Conservation (phyloP, 1,140 invertebrate species). For the Sycophaga agraensis region DNA sequence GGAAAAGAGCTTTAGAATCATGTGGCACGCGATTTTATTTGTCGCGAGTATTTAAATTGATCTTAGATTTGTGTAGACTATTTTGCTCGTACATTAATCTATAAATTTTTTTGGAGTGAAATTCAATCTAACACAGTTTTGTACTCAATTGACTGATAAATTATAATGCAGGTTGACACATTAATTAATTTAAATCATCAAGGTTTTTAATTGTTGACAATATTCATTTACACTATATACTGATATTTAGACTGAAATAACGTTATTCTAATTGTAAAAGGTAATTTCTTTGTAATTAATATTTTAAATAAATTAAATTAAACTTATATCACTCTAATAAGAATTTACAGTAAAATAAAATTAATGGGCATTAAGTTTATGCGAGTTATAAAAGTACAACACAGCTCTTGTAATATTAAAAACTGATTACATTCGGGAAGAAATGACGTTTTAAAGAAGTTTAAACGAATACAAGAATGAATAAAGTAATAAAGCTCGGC, state of each 20-base stretch:
- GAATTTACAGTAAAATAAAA: background rate
- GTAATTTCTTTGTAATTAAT: too few species aligned
- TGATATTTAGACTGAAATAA: too few species aligned
- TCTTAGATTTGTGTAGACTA: background rate
- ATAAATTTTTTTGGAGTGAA: conserved; percentile 14
- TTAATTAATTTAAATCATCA: too few species aligned
- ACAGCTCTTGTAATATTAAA: background rate
- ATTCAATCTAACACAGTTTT: conserved; percentile 16
- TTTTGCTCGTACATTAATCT: background rate
- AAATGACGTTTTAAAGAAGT: background rate
- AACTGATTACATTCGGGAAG: background rate
- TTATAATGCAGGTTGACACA: too few species aligned
- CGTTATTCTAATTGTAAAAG: background rate
- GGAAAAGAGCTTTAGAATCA: background rate
- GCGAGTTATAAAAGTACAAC: background rate
- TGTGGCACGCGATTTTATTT: conserved; percentile 1
- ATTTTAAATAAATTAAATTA: background rate
- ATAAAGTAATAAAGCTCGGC: conserved; percentile 9
- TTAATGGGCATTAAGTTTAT: conserved; percentile 13
- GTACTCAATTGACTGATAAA: too few species aligned
- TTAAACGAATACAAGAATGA: background rate
- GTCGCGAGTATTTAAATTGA: background rate
- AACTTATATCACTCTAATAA: conserved; percentile 21
- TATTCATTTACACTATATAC: too few species aligned
- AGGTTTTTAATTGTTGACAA: too few species aligned